Conservation (phyloP, 2,888 invertebrate genomes). For the Ophion obscuratus region DNA sequence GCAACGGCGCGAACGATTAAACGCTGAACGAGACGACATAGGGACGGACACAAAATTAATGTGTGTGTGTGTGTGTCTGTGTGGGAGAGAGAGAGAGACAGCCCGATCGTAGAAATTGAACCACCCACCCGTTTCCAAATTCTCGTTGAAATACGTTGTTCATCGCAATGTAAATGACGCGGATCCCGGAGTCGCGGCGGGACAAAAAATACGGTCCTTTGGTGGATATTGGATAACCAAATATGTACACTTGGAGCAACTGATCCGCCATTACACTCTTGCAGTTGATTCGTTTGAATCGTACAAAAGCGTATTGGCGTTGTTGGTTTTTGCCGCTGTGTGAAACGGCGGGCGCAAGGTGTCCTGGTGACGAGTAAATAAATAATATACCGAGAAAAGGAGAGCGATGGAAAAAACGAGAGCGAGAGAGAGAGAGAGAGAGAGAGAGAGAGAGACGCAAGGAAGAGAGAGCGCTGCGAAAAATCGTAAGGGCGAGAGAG, state of each 20-base stretch:
- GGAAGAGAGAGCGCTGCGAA: constrained; percentile 2
- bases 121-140: constrained; percentile 62
- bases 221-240: background rate
- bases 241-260: background rate
- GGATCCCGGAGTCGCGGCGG: background rate
- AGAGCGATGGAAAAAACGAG: background rate
- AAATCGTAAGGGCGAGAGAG: constrained; percentile 67
- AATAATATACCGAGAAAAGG: background rate
- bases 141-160: constrained; percentile 29
- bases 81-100: constrained; percentile 30
- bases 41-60: constrained; percentile 23
- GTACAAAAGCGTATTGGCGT: background rate
- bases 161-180: background rate
- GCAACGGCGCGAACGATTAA: constrained; percentile 20
- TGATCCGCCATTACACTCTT: background rate
- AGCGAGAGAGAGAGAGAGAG: background rate
- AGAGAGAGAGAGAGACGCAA: background rate
- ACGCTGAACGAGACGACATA: background rate
- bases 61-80: background rate
- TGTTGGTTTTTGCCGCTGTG: background rate
- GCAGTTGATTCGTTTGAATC: background rate
- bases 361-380: constrained; percentile 2
- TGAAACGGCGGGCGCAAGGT: constrained; percentile 9
- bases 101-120: constrained; percentile 27
- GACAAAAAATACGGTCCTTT: background rate